Percentiles rank a stretch among this genome's conserved stretches.
These are phyloP conservation scores for Lagenorhynchus albirostris DNA, from an alignment of 2,113 vertebrate species.

Conservation along the genomic window DNA sequence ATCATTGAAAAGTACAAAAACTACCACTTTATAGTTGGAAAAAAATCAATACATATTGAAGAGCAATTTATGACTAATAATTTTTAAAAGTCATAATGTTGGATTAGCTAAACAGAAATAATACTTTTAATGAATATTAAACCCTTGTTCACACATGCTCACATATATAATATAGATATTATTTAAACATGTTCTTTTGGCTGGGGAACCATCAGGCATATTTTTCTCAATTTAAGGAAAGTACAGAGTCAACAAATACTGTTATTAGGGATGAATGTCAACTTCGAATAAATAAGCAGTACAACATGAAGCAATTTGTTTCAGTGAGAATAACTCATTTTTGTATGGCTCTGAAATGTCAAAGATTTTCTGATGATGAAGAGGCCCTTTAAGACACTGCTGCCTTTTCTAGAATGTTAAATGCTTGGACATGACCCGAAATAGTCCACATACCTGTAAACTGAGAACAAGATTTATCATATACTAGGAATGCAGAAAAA, in stretches of 20 bases:
- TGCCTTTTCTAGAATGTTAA: conserved; percentile 38
- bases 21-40: background rate
- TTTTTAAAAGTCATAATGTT: background rate
- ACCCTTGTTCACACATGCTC: background rate
- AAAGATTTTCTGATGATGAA: conserved; percentile 7
- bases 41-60: background rate
- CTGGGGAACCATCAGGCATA: background rate
- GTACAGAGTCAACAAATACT: background rate
- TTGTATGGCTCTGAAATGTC: background rate
- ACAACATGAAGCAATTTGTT: background rate
- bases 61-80: background rate
- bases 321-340: conserved; percentile 23
- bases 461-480: conserved; percentile 62
- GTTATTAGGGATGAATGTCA: background rate
- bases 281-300: background rate
- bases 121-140: background rate
- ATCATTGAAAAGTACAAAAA: background rate
- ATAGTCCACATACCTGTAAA: conserved; percentile 68
- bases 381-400: conserved; percentile 21
- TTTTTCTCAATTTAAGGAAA: conserved; percentile 4
- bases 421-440: conserved; percentile 46
- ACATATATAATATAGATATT: background rate
- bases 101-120: background rate
- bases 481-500: conserved; percentile 61
- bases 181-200: background rate